These are phyloP conservation scores for Drosophila tanythrix DNA, from an alignment of 2,888 invertebrate genomes.

Conservation along the genomic window DNA sequence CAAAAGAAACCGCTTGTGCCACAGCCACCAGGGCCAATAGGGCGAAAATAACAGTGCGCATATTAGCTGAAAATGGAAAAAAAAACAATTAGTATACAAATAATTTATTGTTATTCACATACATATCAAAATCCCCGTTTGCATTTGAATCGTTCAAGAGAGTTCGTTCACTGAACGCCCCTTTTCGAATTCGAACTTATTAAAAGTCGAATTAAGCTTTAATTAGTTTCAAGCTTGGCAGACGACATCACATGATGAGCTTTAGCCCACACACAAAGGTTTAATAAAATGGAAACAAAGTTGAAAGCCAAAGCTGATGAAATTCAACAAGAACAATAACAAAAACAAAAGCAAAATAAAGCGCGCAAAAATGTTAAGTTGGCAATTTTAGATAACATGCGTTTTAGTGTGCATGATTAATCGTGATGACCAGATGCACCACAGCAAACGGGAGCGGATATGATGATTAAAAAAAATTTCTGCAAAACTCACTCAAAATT, in stretches of 20 bases:
- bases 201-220: slow-evolving; percentile 10
- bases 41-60: slow-evolving; percentile 69
- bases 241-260: slow-evolving; percentile 50
- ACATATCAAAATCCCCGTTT: neutral
- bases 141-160: neutral
- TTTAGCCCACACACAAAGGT: slow-evolving; percentile 19
- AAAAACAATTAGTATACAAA: neutral
- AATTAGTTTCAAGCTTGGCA: slow-evolving; percentile 14
- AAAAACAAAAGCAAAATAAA: slow-evolving; percentile 7
- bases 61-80: slow-evolving; percentile 46
- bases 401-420: neutral
- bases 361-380: slow-evolving; percentile 1
- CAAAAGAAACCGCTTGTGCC: slow-evolving; percentile 89
- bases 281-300: slow-evolving; percentile 22
- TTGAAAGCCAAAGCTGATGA: slow-evolving; percentile 28
- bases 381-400: slow-evolving; percentile 28
- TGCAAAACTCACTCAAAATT: neutral
- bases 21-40: slow-evolving; percentile 85
- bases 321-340: slow-evolving; percentile 33
- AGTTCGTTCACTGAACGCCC: neutral
- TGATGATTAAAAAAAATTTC: neutral
- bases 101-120: neutral
- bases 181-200: neutral
- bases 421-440: neutral
- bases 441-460: slow-evolving; percentile 28